phyloP scores from a whole-genome alignment of 2,113 vertebrate species.

The Triplophysa siluroides region DNA sequence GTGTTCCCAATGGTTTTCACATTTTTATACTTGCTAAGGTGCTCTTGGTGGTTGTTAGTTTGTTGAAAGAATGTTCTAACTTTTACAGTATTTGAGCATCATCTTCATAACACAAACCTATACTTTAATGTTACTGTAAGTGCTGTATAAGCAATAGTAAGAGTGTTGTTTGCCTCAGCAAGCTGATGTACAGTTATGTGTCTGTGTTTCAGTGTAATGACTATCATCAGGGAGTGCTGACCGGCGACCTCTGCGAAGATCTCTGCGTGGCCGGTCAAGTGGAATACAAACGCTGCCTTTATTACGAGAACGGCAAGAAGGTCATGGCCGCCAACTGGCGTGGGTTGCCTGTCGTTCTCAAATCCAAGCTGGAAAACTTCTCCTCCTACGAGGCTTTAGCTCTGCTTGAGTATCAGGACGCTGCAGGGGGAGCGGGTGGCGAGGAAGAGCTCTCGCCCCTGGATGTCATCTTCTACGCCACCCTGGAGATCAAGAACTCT shows the following conservation, averaged over 20 bases:
- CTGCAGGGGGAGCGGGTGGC: conserved; percentile 42
- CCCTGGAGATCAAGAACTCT: conserved; percentile 84
- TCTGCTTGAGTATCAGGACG: conserved; percentile 77
- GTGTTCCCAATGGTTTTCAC: too few species aligned
- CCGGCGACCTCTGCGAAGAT: conserved; percentile 90
- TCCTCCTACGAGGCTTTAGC: conserved; percentile 83
- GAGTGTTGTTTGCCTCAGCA: too few species aligned
- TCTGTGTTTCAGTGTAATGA: conserved; percentile 83
- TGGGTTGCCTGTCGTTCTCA: conserved; percentile 84
- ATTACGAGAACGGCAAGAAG: conserved; percentile 93
- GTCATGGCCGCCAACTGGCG: conserved; percentile 92
- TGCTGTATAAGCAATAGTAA: too few species aligned
- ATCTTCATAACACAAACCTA: too few species aligned
- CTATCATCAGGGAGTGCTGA: conserved; percentile 80
- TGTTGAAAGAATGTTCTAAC: neutral
- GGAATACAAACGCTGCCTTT: conserved; percentile 87
- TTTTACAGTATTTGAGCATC: too few species aligned
- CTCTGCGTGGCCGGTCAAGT: conserved; percentile 82
- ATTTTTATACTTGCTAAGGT: too few species aligned
- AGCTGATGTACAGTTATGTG: conserved; percentile 32
- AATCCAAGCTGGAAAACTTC: conserved; percentile 92
- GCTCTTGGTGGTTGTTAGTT: too few species aligned
- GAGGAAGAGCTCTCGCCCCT: conserved; percentile 77
- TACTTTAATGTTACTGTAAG: too few species aligned
- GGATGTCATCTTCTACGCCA: conserved; percentile 85